Percentiles rank a stretch among this genome's conserved stretches.
These are phyloP conservation scores for Tipula unca DNA, from an alignment of 2,888 invertebrate species.

Conservation along the genomic window DNA sequence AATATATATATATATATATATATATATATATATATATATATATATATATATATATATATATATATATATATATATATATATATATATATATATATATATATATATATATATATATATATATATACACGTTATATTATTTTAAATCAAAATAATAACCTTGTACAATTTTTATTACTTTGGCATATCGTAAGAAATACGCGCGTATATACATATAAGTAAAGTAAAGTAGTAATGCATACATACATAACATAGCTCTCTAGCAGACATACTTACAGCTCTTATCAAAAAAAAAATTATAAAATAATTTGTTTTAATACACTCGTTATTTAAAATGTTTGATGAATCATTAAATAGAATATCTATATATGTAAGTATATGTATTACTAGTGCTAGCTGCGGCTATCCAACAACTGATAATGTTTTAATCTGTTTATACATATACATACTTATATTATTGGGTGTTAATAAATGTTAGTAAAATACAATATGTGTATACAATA, in stretches of 20 bases:
- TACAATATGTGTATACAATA: not conserved
- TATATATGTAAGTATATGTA: not conserved
- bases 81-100: too few species aligned
- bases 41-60: too few species aligned
- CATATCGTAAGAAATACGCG: not conserved
- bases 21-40: too few species aligned
- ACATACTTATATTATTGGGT: not conserved
- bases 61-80: too few species aligned
- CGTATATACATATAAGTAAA: not conserved
- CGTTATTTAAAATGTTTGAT: not conserved
- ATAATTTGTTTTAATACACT: not conserved
- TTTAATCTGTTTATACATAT: not conserved
- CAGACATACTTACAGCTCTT: not conserved
- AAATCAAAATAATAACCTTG: not conserved
- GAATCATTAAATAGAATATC: not conserved
- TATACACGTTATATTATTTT: too few species aligned
- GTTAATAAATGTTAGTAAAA: not conserved
- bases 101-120: too few species aligned
- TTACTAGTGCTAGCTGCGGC: not conserved
- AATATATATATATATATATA: too few species aligned
- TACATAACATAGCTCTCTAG: not conserved
- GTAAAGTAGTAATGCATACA: not conserved
- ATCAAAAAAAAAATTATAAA: not conserved
- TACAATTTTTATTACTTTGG: not conserved
- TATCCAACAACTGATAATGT: not conserved